Evolutionary conservation across 2,888 invertebrate genomes (phyloP), one percentile per base, ranked within the genome.

Genomic region (Tipula helvola): DNA sequence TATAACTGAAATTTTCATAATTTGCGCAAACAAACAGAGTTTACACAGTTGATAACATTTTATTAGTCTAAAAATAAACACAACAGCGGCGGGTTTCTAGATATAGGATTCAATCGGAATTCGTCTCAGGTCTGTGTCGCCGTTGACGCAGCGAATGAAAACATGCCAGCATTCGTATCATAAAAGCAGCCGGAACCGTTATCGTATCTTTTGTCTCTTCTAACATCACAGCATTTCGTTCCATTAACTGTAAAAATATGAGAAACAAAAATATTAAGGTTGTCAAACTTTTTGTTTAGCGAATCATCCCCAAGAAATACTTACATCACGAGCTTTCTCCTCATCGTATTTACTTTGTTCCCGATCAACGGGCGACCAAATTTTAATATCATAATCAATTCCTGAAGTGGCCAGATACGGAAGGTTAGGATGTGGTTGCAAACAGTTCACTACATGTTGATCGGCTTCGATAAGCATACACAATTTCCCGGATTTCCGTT

Each of bases 131-230:
- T 84, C 84, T 84, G 5, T 84, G 84, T 5, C 93, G 92, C 88
- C 94, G 92, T 89, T 94, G 93, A 88, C 94, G 94, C 86, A 90
- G 87, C 10, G 90, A 89, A 91, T 95, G 95, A 88, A 95, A 92
- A 89, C 94, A 94, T 71, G 95, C 94, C 90, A 95, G 90, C 94
- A 95, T 95, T 89, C 95, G 92, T 88, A 97, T 95, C 96, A 97
- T 96, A 90, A 97, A 96, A 86, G 96, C 95, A 18, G 97, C 96
- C 44, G 97, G 97, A 87, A 97, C 96, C 39, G 97, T 97, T 88
- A 97, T 96, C 1, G 97, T 97, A 90, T 97, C 96, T 90, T 95
- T 93, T 18, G 97, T 96, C 92, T 97, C 96, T 91, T 96, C 96
- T 89, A 97, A 91, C 96, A 97, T 96, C 83, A 96, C 93, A 88